Conservation (phyloP, 2,888 invertebrate species). For the Catocala sponsa region DNA sequence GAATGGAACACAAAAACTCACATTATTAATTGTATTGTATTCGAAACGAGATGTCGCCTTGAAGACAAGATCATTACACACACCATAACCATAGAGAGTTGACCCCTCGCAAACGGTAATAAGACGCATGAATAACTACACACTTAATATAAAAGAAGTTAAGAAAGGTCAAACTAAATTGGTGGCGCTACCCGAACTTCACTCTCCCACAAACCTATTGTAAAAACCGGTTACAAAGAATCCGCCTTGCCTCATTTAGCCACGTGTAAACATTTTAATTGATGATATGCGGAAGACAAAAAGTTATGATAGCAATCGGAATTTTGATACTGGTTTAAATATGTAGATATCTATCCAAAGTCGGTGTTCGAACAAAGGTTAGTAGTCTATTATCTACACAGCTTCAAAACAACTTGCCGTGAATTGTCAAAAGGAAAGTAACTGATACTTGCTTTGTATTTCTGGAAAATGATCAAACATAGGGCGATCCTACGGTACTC, state of each 20-base stretch:
- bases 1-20: conserved; percentile 80
- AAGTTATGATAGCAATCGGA: conserved; percentile 70
- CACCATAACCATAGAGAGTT: conserved; percentile 62
- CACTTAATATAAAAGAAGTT: conserved; percentile 47
- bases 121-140: conserved; percentile 40
- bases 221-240: conserved; percentile 79
- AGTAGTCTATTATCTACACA: conserved; percentile 40
- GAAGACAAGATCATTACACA: conserved; percentile 74
- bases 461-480: conserved; percentile 18
- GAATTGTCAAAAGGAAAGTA: conserved; percentile 5
- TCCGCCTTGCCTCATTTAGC: conserved; percentile 79
- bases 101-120: conserved; percentile 58
- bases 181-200: conserved; percentile 77
- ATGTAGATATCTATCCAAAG: conserved; percentile 54
- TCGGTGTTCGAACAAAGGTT: conserved; percentile 35
- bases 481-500: conserved; percentile 30
- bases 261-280: conserved; percentile 87
- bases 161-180: conserved; percentile 68
- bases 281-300: conserved; percentile 85
- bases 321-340: conserved; percentile 63
- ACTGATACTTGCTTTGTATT: too few species aligned
- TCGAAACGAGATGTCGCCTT: conserved; percentile 80
- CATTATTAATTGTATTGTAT: conserved; percentile 80
- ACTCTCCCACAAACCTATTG: conserved; percentile 79
- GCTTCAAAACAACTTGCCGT: conserved; percentile 35